Evolutionary conservation across 2,797 vertebrate genomes (phyloP), one percentile per base, ranked within the genome.

Genomic region (Sebastes matsubarae): DNA sequence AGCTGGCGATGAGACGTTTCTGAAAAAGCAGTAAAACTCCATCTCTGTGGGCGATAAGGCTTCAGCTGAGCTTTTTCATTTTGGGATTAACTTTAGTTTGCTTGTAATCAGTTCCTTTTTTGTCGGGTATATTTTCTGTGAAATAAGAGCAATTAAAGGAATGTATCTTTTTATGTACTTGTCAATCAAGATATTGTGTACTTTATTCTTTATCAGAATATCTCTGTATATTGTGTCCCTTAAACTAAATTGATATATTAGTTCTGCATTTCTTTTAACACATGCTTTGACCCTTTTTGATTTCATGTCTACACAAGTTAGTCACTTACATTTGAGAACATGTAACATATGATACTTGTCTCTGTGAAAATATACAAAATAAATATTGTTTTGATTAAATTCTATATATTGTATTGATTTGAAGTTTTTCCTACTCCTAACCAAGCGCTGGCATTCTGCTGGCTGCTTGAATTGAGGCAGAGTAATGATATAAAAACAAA

Each of bases 131-230:
- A 74, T 87, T 88, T 89, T 88, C 80, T 81, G 87, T 86, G 67
- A 89, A 88, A 90, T 84, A 76, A 86, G 84, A 91, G 84, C 83
- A 83, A 91, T 92, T 83, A 76, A 92, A 92, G 83, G 89, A 94
- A 94, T 93, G 89, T 90, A 90, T 87, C 68, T 89, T 92, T 94
- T 88, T 70, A 84, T 83, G 69, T 84, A 89, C 74, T 83, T 80
- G 76, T 87, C 74, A 57, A 77, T 87, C 60, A 83, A 85, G 77
- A 79, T 80, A 67, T 75, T 72, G 80, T 82, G 38, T 79, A 68
- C 68, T 84, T 80, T 77, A 67, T 92, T 89, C 71, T 88, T 88
- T 85, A 64, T 83, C 69, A 67, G 72, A 86, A 75, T 87, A 34
- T 84, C 52, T 61, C 66, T 88, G 77, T 81, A 75, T 78, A 42